Percentiles rank a stretch among this genome's conserved stretches.
These are phyloP conservation scores for Geotrypetes seraphini DNA, from an alignment of 2,797 vertebrate species.

Conservation along the genomic window DNA sequence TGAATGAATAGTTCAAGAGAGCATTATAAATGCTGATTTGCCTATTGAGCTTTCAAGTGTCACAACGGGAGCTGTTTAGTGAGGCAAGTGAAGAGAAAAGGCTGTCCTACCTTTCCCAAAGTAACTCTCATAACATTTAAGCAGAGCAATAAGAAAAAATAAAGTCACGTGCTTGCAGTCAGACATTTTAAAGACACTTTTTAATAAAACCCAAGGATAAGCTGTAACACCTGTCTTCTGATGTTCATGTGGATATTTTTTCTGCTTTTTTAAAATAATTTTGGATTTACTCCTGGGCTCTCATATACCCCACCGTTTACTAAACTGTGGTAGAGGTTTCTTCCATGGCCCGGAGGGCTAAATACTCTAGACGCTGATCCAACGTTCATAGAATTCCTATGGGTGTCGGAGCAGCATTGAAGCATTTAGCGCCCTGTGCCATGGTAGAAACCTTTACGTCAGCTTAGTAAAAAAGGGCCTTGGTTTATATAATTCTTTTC, in stretches of 20 bases:
- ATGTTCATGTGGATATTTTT: neutral
- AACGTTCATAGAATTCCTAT: too few relatives aligned
- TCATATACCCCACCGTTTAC: too few relatives aligned
- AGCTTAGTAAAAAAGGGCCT: too few relatives aligned
- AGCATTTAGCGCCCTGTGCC: too few relatives aligned
- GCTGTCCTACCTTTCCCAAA: conserved; percentile 37
- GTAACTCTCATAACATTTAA: conserved; percentile 40
- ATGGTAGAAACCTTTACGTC: too few relatives aligned
- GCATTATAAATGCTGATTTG: conserved; percentile 44
- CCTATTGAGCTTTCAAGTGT: conserved; percentile 45
- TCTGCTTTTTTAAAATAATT: too few relatives aligned
- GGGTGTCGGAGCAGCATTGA: too few relatives aligned
- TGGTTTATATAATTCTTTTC: too few relatives aligned
- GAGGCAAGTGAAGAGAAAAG: conserved; percentile 41
- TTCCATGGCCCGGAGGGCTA: too few relatives aligned
- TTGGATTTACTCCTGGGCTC: neutral
- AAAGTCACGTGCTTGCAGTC: conserved; percentile 8
- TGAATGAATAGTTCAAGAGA: conserved; percentile 45
- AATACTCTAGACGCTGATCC: too few relatives aligned
- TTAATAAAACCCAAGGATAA: conserved; percentile 6
- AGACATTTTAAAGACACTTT: conserved; percentile 18
- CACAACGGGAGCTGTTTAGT: conserved; percentile 40
- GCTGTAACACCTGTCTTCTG: too few relatives aligned
- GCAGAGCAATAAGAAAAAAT: conserved; percentile 28
- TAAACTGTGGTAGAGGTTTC: too few relatives aligned